Evolutionary conservation across 2,888 invertebrate genomes (phyloP), one percentile per base, ranked within the genome.

Genomic region (Volucella zonaria): DNA sequence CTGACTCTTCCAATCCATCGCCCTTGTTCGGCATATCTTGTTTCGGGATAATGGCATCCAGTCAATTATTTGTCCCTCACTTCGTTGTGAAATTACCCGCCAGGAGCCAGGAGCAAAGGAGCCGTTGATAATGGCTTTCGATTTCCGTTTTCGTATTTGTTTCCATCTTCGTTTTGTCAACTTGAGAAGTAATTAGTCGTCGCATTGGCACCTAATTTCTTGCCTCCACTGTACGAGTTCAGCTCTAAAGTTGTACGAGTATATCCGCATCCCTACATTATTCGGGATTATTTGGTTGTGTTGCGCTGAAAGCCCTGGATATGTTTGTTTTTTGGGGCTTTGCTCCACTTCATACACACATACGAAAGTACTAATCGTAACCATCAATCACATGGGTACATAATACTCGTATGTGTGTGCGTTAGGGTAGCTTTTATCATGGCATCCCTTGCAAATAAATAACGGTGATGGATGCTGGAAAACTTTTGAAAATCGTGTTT

Each of bases 381-480:
- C 47, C 64, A 81, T 81, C 77, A 76, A 81, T 81, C 81, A 71
- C 47, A 45, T 23, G 45, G 45, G 47, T 23, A 23, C 18, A 23
- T 23, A 23, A 23, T 18, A 23, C 59, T 23, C 2, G 2, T 23
- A 23, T 23, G 18, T 68, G 75, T 62, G 73, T 45, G 54, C 14
- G 31, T 61, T 54, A 18, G 45, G 43, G 1, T 43, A 56, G 18
- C 49, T 61, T 52, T 45, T 61, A 45, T 47, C 52, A 56, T 43
- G 66, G 54, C 42, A 18, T 15, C 47, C 9, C 61, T 59, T 15
- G n/a, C 51, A 43, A 70, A 66, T 66, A 81, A 59, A 81, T 76
- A 76, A 71, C 59, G 59, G 47, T 70, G 81, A 81, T 77, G 58
- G 70, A 76, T 81, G 70, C 58, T 14, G n/a, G 23, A n/a, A 23